Evolutionary conservation across 2,797 vertebrate species (phyloP), one percentile per base, ranked within the genome.

Genomic region (Sebastes baramenuke): DNA sequence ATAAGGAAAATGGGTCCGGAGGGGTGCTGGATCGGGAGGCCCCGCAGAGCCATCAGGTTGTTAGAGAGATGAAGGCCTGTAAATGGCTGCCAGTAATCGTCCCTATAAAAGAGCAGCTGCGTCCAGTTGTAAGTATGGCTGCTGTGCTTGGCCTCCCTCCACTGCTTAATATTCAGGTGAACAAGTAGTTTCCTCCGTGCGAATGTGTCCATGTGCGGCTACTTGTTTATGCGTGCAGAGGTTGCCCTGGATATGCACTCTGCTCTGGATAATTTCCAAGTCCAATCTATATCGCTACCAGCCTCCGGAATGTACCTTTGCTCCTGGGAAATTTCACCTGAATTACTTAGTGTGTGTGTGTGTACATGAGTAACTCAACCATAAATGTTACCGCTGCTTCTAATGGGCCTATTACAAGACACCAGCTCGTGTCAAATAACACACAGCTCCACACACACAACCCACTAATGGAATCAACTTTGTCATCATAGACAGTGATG

Each of bases 241-340:
- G 87, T 94, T 92, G 91, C 86, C 91, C 92, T 88, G 90, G 91
- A 89, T 88, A 92, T 94, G 90, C 88, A 88, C 93, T 90, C 86
- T 92, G 87, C 87, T 89, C 91, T 92, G 92, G 89, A 92, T 88
- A 49, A 80, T 86, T 89, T 92, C 88, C 89, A 93, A 87, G 83
- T 90, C 88, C 81, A 90, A 88, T 92, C 88, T 89, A 87, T 91
- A 92, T 91, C 77, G 56, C 90, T 82, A 85, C 87, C 90, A 89
- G 86, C 66, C 85, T 84, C 55, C 84, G 87, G 90, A 94, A 93
- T 92, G 91, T 56, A 95, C 92, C 94, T 95, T 94, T 94, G 92
- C 92, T 88, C 93, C 89, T 88, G 91, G 88, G 83, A 92, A 93
- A 92, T 88, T 80, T 93, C 89, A 93, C 91, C 91, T 91, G 89